Evolutionary conservation across 2,113 vertebrate species (phyloP), one percentile per base, ranked within the genome.

Genomic region (Hypomesus transpacificus): DNA sequence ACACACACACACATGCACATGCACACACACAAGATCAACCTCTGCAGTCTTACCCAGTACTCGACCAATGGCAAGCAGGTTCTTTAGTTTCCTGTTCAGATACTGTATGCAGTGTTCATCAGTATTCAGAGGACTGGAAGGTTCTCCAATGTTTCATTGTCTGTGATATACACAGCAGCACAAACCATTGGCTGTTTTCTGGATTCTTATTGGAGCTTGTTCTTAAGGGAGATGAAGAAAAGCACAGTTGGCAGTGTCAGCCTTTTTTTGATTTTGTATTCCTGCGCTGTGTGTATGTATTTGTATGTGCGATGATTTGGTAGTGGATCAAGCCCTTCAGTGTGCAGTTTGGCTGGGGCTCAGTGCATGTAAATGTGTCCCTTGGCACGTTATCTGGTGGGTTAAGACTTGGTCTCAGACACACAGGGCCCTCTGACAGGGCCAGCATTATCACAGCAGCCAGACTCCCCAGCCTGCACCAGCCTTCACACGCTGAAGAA

Each of bases 401-500:
- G 78, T 76, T 85, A 90, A 90, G 86, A 83, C 86, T 74, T 73
- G 78, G 80, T 82, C 77, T 79, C 71, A 84, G 80, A 83, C 74
- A 54, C 26, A 69, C 77, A 68, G 53, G 28, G 53, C 75, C 28
- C 80, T 75, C 69, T 80, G 83, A 83, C 79, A 83, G 65, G n/a
- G 70, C 54, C 67, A 75, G 57, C 84, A 89, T 91, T 90, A 90
- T 89, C 89, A 89, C 84, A 80, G 82, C 81, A 75, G 77, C 89
- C 89, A 91, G 90, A 89, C 87, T 83, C 73, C 63, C 73, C 75
- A 67, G 69, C 67, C 78, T 85, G 80, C 77, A 73, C 75, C 76
- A 80, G 79, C 76, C 82, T 76, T 78, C 79, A 69, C 77, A 14
- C 75, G 26, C 75, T 77, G 81, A 89, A 84, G 83, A 77, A 75